A percentile compares a stretch with the other conserved stretches of the same genome.
Evolutionary conservation across 2,113 vertebrate genomes (phyloP).

Genomic region (Lates calcarifer): DNA sequence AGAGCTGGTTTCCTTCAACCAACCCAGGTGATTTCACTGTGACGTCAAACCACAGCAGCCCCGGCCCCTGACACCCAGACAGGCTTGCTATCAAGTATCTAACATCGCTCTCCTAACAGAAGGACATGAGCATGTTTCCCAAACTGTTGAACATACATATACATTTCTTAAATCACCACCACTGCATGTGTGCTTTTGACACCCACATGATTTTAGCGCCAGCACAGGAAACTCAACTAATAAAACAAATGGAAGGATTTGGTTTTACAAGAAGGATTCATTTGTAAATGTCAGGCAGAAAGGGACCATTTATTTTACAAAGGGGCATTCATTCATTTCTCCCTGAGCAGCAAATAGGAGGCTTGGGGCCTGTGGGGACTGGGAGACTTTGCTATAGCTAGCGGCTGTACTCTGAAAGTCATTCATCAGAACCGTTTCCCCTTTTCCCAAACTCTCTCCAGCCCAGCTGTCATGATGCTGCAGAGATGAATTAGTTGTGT

Average conservation of each 20-base stretch:
- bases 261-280: slow-evolving; percentile 63
- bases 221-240: slow-evolving; percentile 28
- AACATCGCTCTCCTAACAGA: neutral
- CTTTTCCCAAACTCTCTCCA: slow-evolving; percentile 50
- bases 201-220: slow-evolving; percentile 1
- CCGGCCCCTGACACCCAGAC: neutral
- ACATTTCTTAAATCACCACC: slow-evolving; percentile 35
- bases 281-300: slow-evolving; percentile 73
- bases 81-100: neutral
- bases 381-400: slow-evolving; percentile 64
- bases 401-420: slow-evolving; percentile 65
- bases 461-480: slow-evolving; percentile 68
- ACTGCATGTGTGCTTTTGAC: slow-evolving; percentile 16
- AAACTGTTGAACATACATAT: neutral
- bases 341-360: slow-evolving; percentile 63
- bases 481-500: slow-evolving; percentile 74
- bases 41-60: neutral
- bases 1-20: neutral
- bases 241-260: slow-evolving; percentile 64
- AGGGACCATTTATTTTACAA: slow-evolving; percentile 73
- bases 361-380: slow-evolving; percentile 55
- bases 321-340: slow-evolving; percentile 71
- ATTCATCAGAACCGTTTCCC: slow-evolving; percentile 75
- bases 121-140: neutral
- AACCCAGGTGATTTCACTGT: neutral